These are phyloP conservation scores for Micromussa lordhowensis DNA, from an alignment of 92 coral and sea anemone species.

Conservation along the genomic window DNA sequence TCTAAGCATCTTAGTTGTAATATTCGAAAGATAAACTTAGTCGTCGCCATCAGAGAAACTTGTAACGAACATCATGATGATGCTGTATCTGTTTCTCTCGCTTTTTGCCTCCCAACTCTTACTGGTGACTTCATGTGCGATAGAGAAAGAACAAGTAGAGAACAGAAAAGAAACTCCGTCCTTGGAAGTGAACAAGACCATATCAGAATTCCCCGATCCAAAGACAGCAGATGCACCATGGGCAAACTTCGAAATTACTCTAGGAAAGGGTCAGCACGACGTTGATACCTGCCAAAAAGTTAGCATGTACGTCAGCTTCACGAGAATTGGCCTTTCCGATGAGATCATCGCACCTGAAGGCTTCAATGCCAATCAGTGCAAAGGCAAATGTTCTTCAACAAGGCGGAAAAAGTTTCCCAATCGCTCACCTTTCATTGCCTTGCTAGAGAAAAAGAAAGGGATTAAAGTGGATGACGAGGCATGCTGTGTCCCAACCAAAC, in stretches of 20 bases:
- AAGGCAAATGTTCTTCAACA: constrained; percentile 17
- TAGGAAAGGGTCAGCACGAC: not conserved
- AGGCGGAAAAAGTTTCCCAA: not conserved
- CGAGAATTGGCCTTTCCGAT: not conserved
- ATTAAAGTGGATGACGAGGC: not conserved
- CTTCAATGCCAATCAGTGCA: constrained; percentile 30
- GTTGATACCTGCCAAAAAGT: constrained; percentile 12
- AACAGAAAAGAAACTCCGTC: not conserved
- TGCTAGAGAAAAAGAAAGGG: not conserved
- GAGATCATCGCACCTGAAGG: not conserved
- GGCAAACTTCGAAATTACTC: not conserved
- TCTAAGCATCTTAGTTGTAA: not conserved
- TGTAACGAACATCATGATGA: not conserved
- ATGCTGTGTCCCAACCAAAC: constrained; percentile 38
- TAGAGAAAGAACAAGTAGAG: not conserved
- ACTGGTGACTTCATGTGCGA: not conserved
- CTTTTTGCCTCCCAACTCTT: not conserved
- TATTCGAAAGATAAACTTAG: not conserved
- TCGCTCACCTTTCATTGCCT: constrained; percentile 25
- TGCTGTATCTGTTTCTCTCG: not conserved
- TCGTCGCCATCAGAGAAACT: not conserved
- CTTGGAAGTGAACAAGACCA: not conserved
- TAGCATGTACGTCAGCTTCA: constrained; percentile 8
- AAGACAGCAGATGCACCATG: not conserved
- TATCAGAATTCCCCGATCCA: not conserved